Conservation (phyloP, 2,113 vertebrate genomes). For the Oryzias celebensis region DNA sequence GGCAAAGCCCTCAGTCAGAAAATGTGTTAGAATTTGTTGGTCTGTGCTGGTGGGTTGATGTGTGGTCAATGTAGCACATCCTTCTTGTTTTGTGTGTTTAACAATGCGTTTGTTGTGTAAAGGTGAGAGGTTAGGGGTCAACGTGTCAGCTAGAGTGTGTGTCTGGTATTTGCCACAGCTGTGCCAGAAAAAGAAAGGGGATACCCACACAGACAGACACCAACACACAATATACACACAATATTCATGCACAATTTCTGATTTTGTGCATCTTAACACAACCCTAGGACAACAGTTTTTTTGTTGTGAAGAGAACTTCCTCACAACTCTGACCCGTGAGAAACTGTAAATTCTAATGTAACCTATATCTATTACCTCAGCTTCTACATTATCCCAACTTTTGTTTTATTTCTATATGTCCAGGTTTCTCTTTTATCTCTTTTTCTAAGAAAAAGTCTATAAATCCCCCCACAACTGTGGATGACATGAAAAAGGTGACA, state of each 20-base stretch:
- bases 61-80: constrained; percentile 17
- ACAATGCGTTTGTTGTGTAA: constrained; percentile 62
- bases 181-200: constrained; percentile 35
- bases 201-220: constrained; percentile 9
- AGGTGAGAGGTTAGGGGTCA: constrained; percentile 74
- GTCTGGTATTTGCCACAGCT: constrained; percentile 72
- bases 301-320: constrained; percentile 2
- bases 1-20: too few relatives aligned
- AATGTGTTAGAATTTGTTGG: background rate
- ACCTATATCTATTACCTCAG: too few relatives aligned
- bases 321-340: background rate
- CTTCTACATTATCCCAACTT: too few relatives aligned
- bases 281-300: background rate
- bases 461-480: too few relatives aligned
- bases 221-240: constrained; percentile 8
- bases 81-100: constrained; percentile 21
- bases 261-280: constrained; percentile 1
- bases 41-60: constrained; percentile 3
- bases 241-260: background rate
- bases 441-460: too few relatives aligned
- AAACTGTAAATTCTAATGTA: too few relatives aligned
- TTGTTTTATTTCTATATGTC: too few relatives aligned
- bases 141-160: constrained; percentile 71
- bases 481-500: too few relatives aligned
- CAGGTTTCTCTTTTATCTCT: too few relatives aligned